These are phyloP conservation scores for Mythimna pallens DNA, from an alignment of 2,888 invertebrate species.

Conservation along the genomic window DNA sequence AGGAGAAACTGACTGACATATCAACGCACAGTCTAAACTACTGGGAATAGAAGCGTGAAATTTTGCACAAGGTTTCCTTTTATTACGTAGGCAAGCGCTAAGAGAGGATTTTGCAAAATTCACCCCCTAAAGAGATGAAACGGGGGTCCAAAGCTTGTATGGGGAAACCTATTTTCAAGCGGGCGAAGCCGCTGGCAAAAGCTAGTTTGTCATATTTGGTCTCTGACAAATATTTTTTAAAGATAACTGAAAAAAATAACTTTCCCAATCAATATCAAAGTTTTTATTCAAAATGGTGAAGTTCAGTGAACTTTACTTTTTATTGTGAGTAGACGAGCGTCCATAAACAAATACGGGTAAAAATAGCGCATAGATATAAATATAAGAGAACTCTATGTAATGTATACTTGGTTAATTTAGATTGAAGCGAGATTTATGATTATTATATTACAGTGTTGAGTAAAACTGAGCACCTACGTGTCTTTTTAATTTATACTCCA, in stretches of 20 bases:
- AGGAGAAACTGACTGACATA: too few relatives aligned
- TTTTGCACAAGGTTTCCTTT: too few relatives aligned
- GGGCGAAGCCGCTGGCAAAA: too few relatives aligned
- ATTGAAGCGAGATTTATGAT: constrained; percentile 26
- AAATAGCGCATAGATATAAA: constrained; percentile 37
- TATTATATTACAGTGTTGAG: constrained; percentile 4
- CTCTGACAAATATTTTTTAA: not conserved
- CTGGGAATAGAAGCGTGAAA: too few relatives aligned
- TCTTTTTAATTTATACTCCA: too few relatives aligned
- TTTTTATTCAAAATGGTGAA: constrained; percentile 23
- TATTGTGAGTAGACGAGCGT: constrained; percentile 13
- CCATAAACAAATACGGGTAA: constrained; percentile 8
- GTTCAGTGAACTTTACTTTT: constrained; percentile 47
- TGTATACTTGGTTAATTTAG: constrained; percentile 20
- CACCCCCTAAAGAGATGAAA: too few relatives aligned
- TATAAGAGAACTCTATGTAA: constrained; percentile 29
- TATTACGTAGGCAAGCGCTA: too few relatives aligned
- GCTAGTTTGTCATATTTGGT: not conserved
- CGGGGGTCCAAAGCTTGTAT: too few relatives aligned
- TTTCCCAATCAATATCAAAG: not conserved
- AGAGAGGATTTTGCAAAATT: too few relatives aligned
- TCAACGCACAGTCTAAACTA: too few relatives aligned
- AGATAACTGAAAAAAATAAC: not conserved
- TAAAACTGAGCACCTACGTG: not conserved
- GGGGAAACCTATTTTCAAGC: too few relatives aligned